phyloP scores from a whole-genome alignment of 2,797 vertebrate genomes.

The Nasua narica region DNA sequence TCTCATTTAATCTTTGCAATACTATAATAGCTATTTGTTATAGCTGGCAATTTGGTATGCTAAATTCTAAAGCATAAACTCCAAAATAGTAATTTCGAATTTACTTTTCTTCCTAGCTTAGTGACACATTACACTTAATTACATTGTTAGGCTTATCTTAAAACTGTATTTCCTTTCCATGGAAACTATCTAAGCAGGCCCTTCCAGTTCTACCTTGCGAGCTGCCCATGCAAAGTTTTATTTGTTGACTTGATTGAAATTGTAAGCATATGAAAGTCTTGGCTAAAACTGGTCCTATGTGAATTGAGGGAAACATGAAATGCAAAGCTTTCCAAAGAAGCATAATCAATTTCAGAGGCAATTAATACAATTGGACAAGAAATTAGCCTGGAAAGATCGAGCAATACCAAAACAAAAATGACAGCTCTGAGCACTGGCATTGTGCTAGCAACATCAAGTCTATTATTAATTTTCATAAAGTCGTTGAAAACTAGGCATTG shows the following conservation, averaged over 20 bases:
- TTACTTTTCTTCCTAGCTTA: constrained; percentile 23
- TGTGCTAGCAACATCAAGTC: background rate
- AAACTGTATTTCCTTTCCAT: background rate
- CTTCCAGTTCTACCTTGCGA: background rate
- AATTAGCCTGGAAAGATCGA: constrained; percentile 51
- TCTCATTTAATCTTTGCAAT: constrained; percentile 23
- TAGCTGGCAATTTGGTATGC: background rate
- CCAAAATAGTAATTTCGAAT: constrained; percentile 41
- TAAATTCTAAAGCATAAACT: constrained; percentile 37
- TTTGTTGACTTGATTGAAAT: constrained; percentile 55
- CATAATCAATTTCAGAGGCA: constrained; percentile 49
- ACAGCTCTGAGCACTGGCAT: background rate
- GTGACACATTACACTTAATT: constrained; percentile 6
- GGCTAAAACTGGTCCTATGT: background rate
- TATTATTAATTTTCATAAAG: constrained; percentile 41
- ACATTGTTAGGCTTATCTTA: constrained; percentile 25
- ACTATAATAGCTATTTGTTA: background rate
- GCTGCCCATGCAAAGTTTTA: background rate
- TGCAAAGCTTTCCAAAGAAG: constrained; percentile 55
- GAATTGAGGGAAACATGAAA: constrained; percentile 29
- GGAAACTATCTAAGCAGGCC: background rate
- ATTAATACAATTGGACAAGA: constrained; percentile 51
- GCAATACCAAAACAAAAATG: constrained; percentile 30
- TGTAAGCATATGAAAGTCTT: constrained; percentile 45
- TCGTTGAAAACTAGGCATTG: constrained; percentile 25